A percentile compares a stretch with the other conserved stretches of the same genome.
Conservation (phyloP, 2,888 invertebrate genomes). For the Oxycera nigricornis region DNA sequence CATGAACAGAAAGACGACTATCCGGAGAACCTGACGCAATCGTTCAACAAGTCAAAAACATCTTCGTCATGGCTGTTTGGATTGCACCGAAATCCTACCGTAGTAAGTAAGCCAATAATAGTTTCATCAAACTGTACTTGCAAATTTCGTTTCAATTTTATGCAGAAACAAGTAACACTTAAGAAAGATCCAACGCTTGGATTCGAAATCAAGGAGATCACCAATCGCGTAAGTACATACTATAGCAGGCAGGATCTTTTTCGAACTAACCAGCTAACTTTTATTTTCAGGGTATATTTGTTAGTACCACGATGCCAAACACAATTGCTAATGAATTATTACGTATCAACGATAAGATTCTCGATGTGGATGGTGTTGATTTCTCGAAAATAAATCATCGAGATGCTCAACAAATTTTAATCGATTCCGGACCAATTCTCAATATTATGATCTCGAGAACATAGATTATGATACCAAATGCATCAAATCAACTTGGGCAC, state of each 20-base stretch:
- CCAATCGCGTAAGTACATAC: slow-evolving; percentile 55
- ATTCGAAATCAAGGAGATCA: slow-evolving; percentile 55
- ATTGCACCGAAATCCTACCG: slow-evolving; percentile 60
- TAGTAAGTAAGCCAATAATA: slow-evolving; percentile 52
- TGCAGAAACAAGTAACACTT: slow-evolving; percentile 57
- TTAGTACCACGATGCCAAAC: slow-evolving; percentile 54
- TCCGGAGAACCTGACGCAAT: not conserved
- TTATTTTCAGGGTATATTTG: slow-evolving; percentile 55
- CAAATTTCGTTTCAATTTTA: not conserved
- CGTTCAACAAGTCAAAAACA: not conserved
- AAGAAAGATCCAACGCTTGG: slow-evolving; percentile 56
- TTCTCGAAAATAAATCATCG: slow-evolving; percentile 56
- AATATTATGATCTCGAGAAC: slow-evolving; percentile 60
- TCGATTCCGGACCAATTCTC: slow-evolving; percentile 55
- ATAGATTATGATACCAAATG: too few species aligned
- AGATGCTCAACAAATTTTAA: slow-evolving; percentile 56
- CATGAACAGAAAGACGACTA: not conserved
- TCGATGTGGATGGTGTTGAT: slow-evolving; percentile 60
- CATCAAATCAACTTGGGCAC: too few species aligned
- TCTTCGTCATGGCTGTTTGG: slow-evolving; percentile 58
- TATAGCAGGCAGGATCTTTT: too few species aligned
- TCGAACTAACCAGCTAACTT: not conserved
- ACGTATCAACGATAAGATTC: slow-evolving; percentile 56
- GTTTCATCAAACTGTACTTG: not conserved
- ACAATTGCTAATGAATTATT: slow-evolving; percentile 55